Conservation (phyloP, 2,113 vertebrate genomes). For the Sander vitreus region DNA sequence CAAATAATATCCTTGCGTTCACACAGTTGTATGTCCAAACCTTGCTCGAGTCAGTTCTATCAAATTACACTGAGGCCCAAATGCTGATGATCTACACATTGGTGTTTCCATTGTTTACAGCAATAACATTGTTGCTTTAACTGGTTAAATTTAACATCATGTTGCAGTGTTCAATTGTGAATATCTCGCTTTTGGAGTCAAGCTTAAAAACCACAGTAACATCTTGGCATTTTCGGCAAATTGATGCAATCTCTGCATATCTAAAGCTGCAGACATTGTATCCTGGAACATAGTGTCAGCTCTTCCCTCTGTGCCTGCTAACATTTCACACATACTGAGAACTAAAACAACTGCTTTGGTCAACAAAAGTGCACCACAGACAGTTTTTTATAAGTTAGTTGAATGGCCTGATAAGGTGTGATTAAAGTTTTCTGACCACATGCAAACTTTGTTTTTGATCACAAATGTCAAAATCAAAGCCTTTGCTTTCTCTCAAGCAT, state of each 20-base stretch:
- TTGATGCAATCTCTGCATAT: not conserved
- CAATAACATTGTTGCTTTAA: not conserved
- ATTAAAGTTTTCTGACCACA: not conserved
- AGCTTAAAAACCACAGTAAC: not conserved
- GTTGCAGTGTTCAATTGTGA: not conserved
- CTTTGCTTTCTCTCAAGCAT: slow-evolving; percentile 13
- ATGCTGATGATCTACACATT: not conserved
- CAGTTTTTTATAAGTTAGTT: not conserved
- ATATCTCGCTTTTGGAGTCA: not conserved
- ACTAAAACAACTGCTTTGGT: not conserved
- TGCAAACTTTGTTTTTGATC: not conserved
- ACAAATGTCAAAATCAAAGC: not conserved
- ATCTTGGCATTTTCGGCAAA: not conserved
- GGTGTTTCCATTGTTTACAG: not conserved
- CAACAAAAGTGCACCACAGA: not conserved
- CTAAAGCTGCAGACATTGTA: not conserved
- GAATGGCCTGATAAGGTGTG: not conserved
- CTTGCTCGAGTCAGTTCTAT: not conserved
- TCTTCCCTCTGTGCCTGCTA: not conserved
- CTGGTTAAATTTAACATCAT: not conserved
- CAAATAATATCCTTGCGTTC: no score
- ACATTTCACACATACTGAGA: not conserved
- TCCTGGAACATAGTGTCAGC: not conserved
- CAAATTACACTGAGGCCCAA: not conserved
- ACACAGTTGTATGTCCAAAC: not conserved